These are phyloP conservation scores for Esox lucius DNA, from an alignment of 2,797 vertebrate species.

Conservation along the genomic window DNA sequence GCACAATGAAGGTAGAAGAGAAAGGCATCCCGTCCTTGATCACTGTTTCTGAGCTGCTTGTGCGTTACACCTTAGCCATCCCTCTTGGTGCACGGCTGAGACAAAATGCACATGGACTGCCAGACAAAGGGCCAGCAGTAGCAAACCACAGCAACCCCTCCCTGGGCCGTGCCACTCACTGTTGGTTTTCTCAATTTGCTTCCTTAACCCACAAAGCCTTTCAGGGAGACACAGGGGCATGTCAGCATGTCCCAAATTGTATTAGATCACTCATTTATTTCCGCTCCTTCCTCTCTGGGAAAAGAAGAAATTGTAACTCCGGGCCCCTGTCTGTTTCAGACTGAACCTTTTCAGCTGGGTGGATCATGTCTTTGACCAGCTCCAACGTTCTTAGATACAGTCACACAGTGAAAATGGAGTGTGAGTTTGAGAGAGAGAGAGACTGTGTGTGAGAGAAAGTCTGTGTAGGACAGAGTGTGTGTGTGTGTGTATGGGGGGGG, in stretches of 20 bases:
- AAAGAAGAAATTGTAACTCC: slow-evolving; percentile 10
- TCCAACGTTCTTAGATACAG: background rate
- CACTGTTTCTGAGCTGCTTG: background rate
- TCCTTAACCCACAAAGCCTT: slow-evolving; percentile 64
- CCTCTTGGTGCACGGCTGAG: slow-evolving; percentile 28
- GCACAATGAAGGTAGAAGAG: background rate
- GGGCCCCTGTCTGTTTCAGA: slow-evolving; percentile 3
- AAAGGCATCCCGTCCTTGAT: background rate
- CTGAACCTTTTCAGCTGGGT: background rate
- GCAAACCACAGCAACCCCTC: slow-evolving; percentile 63
- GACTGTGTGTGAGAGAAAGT: background rate
- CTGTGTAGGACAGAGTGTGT: background rate
- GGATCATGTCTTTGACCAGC: background rate
- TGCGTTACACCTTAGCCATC: background rate
- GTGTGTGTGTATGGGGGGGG: no score
- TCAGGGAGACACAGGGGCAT: slow-evolving; percentile 56
- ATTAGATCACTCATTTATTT: slow-evolving; percentile 54
- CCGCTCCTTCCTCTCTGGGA: slow-evolving; percentile 27
- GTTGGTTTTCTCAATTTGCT: slow-evolving; percentile 69
- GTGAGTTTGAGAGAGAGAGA: background rate
- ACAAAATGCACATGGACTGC: slow-evolving; percentile 35
- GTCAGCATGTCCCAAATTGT: slow-evolving; percentile 53
- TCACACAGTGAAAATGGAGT: background rate
- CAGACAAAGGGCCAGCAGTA: slow-evolving; percentile 50
- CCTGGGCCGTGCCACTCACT: slow-evolving; percentile 61